These are phyloP conservation scores for Drosophila nikananu DNA, from an alignment of 1,140 invertebrate genomes.

Conservation along the genomic window DNA sequence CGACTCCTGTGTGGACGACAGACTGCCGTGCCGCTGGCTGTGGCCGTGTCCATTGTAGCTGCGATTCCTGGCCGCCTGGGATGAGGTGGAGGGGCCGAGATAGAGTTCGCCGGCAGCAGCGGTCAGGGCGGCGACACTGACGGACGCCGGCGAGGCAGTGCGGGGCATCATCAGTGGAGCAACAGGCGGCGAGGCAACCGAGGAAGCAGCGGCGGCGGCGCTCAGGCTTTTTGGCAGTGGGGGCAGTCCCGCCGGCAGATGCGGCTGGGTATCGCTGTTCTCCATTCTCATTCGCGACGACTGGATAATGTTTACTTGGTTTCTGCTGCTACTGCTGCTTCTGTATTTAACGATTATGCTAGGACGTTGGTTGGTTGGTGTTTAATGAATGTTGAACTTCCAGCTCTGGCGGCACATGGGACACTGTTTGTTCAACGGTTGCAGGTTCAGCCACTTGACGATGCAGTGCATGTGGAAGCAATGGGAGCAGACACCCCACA, in stretches of 20 bases:
- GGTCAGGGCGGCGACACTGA: slow-evolving; percentile 50
- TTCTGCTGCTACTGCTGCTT: slow-evolving; percentile 21
- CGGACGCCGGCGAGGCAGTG: slow-evolving; percentile 36
- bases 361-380: slow-evolving; percentile 12
- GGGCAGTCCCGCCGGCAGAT: slow-evolving; percentile 88
- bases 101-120: slow-evolving; percentile 69
- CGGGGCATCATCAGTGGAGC: slow-evolving; percentile 30
- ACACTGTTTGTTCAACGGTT: slow-evolving; percentile 97
- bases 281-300: slow-evolving; percentile 65
- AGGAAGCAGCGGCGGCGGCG: slow-evolving; percentile 89
- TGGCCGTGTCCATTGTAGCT: slow-evolving; percentile 68
- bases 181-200: slow-evolving; percentile 7
- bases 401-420: slow-evolving; percentile 99
- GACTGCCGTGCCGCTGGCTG: slow-evolving; percentile 62
- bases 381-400: slow-evolving; percentile 95
- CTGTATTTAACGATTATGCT: slow-evolving; percentile 17
- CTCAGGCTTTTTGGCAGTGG: slow-evolving; percentile 94
- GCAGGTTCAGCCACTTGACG: slow-evolving; percentile 99
- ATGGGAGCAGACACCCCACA: slow-evolving; percentile 99
- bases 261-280: slow-evolving; percentile 54
- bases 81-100: slow-evolving; percentile 77
- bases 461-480: slow-evolving; percentile 99
- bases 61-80: slow-evolving; percentile 57
- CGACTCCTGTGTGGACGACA: slow-evolving; percentile 77
- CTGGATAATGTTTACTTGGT: slow-evolving; percentile 25